A percentile compares a stretch with the other conserved stretches of the same genome.
Conservation (phyloP, 2,113 vertebrate species). For the Turdus rufiventris region DNA sequence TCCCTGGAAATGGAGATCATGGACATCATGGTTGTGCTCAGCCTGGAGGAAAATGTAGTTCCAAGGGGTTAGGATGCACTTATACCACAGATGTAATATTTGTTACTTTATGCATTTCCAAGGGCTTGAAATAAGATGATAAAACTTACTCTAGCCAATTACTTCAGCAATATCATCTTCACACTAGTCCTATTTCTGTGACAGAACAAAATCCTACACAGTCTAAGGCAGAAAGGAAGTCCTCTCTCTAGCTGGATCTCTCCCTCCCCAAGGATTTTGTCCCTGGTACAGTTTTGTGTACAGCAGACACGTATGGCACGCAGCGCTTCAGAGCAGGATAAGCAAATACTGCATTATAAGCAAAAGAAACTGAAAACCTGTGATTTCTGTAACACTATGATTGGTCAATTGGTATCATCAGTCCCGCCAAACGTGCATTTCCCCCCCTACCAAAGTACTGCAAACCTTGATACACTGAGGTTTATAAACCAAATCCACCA, state of each 20-base stretch:
- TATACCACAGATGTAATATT: fast-evolving
- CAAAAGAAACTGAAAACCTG: not conserved
- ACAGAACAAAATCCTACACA: not conserved
- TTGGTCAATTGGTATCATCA: not conserved
- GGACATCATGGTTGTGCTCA: not conserved
- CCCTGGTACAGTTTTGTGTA: not conserved
- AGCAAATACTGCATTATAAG: not conserved
- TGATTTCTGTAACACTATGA: fast-evolving
- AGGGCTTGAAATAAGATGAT: not conserved
- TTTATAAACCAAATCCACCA: not conserved
- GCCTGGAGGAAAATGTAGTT: not conserved
- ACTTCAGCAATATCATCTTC: not conserved
- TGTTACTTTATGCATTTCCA: not conserved
- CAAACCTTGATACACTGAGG: fast-evolving
- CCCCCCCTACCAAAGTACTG: not conserved
- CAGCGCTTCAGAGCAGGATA: not conserved
- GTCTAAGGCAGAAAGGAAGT: not conserved
- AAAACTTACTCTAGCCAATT: not conserved
- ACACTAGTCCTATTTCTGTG: not conserved
- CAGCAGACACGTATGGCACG: not conserved
- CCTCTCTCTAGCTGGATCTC: not conserved
- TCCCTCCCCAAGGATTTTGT: not conserved
- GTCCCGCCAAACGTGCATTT: fast-evolving
- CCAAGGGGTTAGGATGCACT: fast-evolving
- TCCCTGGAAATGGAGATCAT: not conserved